Evolutionary conservation across 2,113 vertebrate species (phyloP).

Genomic region (Nicator chloris): DNA sequence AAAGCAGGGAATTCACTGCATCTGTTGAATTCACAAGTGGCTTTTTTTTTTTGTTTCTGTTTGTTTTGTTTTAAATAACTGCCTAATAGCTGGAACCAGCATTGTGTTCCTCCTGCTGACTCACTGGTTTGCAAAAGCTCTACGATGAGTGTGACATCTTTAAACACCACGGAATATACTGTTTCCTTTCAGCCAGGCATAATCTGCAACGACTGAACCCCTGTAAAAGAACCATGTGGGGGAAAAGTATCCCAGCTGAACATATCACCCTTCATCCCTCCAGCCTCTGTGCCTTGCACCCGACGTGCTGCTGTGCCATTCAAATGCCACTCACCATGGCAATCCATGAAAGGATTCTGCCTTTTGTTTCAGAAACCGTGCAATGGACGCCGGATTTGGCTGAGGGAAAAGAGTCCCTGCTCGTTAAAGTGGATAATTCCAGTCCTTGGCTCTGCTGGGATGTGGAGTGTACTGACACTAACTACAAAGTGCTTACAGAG

Average conservation of each 20-base stretch:
- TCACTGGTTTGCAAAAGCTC: slow-evolving; percentile 55
- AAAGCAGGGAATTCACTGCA: slow-evolving; percentile 49
- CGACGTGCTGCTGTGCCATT: not conserved
- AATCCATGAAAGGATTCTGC: not conserved
- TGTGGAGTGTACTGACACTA: not conserved
- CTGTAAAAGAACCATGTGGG: not conserved
- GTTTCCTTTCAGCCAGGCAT: slow-evolving; percentile 34
- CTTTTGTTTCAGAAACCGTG: not conserved
- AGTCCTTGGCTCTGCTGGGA: not conserved
- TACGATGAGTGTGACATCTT: slow-evolving; percentile 39
- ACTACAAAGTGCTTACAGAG: rapidly evolving
- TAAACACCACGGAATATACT: slow-evolving; percentile 22
- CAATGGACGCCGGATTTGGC: not conserved
- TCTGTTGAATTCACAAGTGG: slow-evolving; percentile 56
- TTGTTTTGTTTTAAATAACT: slow-evolving; percentile 59
- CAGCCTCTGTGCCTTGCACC: not conserved
- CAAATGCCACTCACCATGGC: not conserved
- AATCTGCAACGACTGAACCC: slow-evolving; percentile 30
- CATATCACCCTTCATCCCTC: not conserved
- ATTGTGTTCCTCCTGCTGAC: slow-evolving; percentile 57
- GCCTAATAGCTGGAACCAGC: slow-evolving; percentile 45
- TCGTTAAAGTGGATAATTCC: not conserved
- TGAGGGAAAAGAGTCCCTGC: not conserved
- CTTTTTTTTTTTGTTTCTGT: not conserved
- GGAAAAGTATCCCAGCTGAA: not conserved